Percentiles rank a stretch among this genome's conserved stretches.
Evolutionary conservation across 2,888 invertebrate genomes (phyloP).

Genomic region (Danaus chrysippus): DNA sequence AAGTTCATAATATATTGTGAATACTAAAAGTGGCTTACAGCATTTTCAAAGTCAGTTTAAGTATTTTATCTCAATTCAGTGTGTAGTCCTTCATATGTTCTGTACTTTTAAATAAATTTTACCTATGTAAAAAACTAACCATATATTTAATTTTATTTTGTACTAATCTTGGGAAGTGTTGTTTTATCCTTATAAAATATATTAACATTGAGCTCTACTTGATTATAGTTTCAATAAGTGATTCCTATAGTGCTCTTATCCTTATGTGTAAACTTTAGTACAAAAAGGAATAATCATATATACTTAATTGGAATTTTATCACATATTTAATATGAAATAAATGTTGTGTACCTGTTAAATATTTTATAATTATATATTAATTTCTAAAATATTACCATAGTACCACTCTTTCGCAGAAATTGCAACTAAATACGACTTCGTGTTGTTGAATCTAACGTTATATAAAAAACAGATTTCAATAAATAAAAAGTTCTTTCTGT

Average conservation of each 20-base stretch:
- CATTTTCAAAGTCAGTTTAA: constrained; percentile 74
- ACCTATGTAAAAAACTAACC: constrained; percentile 79
- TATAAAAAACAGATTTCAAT: no score
- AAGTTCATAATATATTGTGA: constrained; percentile 70
- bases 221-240: constrained; percentile 73
- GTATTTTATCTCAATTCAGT: constrained; percentile 79
- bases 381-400: no score
- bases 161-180: constrained; percentile 80
- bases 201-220: constrained; percentile 79
- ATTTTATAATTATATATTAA: neutral
- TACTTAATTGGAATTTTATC: constrained; percentile 1
- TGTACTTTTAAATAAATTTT: constrained; percentile 79
- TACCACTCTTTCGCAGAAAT: no score
- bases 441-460: no score
- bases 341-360: neutral
- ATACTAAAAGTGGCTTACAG: constrained; percentile 78
- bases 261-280: constrained; percentile 19
- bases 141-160: constrained; percentile 79
- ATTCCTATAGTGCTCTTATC: constrained; percentile 34
- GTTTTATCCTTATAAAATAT: constrained; percentile 80
- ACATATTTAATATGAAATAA: neutral
- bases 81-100: constrained; percentile 79
- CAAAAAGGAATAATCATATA: neutral
- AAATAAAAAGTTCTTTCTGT: no score
- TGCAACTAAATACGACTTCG: no score